Evolutionary conservation across 1,140 invertebrate species (phyloP), one percentile per base, ranked within the genome.

Genomic region (Drosophila auraria): DNA sequence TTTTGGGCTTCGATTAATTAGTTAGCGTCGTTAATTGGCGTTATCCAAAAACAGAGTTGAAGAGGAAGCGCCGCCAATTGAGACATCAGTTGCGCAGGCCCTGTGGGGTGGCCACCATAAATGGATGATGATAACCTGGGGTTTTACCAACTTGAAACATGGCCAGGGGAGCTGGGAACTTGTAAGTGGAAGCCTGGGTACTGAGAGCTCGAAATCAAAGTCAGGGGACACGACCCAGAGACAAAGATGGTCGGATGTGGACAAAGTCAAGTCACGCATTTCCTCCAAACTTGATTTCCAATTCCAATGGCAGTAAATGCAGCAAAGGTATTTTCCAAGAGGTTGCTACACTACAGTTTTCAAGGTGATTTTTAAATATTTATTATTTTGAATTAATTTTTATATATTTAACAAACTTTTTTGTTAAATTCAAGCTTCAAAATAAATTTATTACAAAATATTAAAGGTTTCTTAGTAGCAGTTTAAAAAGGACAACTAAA

Each of bases 211-310:
- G 33, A 12, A 36, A 36, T 11, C 12, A 56, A 40, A 57, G 54
- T n/a, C 54, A 57, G 53, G 53, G 33, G 69, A 82, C 83, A 87
- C 71, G 83, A 87, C 64, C 78, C 56, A 60, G 30, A 72, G 53
- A 45, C 60, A 14, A 42, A 57, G 36, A 42, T 40, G 54, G 53
- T 56, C 59, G 68, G 51, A 60, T 76, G 51, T 44, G 62, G 27
- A 44, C 63, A 56, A 45, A 83, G 82, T 65, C 83, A 75, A 89
- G 84, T 89, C 84, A 89, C 84, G 81, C 84, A 89, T 87, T 89
- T 87, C 78, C 83, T 80, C 57, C 68, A 86, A 76, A 90, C 84
- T 84, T 81, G 84, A 89, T 81, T 87, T 83, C 72, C 76, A 82
- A 68, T 71, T 69, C 70, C 70, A 47, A 62, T 25, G 58, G 12